These are phyloP conservation scores for Bedellia somnulentella DNA, from an alignment of 2,888 invertebrate species.

Conservation along the genomic window DNA sequence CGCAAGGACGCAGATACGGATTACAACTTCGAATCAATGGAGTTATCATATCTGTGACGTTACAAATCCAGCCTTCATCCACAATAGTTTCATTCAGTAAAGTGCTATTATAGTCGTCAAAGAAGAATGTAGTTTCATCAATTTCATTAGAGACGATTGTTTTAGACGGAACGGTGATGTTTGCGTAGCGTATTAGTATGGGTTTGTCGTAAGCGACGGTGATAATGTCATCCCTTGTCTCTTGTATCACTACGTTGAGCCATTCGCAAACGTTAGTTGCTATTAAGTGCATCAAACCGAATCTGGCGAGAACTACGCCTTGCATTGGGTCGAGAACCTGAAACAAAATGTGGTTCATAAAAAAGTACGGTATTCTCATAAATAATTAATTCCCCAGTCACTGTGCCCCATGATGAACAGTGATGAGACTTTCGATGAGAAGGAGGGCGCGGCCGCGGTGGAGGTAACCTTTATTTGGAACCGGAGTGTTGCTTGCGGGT, in stretches of 20 bases:
- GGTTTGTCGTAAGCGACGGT: conserved; percentile 36
- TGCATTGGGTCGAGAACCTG: conserved; percentile 49
- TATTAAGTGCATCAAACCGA: conserved; percentile 92
- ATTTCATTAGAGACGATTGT: conserved; percentile 18
- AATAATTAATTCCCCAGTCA: too few species aligned
- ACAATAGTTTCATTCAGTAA: background rate
- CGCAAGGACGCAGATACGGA: conserved; percentile 79
- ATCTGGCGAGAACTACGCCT: conserved; percentile 62
- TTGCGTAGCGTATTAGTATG: conserved; percentile 30
- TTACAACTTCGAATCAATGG: conserved; percentile 67
- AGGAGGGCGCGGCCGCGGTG: too few species aligned
- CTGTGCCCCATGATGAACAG: too few species aligned
- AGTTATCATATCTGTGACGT: conserved; percentile 58
- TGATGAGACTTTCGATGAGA: too few species aligned
- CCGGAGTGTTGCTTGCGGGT: too few species aligned
- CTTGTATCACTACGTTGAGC: conserved; percentile 84
- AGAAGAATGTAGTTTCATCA: conserved; percentile 22
- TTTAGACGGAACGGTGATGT: conserved; percentile 27
- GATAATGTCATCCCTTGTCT: conserved; percentile 84
- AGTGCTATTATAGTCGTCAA: conserved; percentile 8
- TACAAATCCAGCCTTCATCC: conserved; percentile 28
- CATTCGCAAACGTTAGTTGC: conserved; percentile 93
- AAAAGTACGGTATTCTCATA: too few species aligned
- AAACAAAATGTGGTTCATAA: conserved; percentile 13
- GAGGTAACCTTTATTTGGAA: too few species aligned